Base-by-base conservation (phyloP, 2,113 vertebrate species). In the Calyptomena viridis region DNA sequence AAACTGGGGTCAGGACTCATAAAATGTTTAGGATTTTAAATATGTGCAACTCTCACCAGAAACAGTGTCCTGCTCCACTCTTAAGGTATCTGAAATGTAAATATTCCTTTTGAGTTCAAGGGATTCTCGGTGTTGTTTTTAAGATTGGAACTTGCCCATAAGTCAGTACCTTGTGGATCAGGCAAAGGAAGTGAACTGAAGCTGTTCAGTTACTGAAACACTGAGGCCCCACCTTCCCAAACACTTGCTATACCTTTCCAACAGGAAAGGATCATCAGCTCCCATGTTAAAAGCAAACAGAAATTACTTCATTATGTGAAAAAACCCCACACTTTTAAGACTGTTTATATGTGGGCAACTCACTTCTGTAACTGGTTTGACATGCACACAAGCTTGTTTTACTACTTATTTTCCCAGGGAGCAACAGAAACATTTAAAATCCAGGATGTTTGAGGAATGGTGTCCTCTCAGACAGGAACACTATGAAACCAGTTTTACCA, bases 401-500 rank as follows among this genome's bases (percentile, higher is more conserved):
- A 89, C 87, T 58, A 64, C 79, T 95, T 68, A 52, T 77, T 84
- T 96, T 96, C 71, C 76, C 73, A 92, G 52, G 53, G 44, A 93
- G 18, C 47, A 90, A 56, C 44, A 94, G 83, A 93, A 93, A 88
- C 24, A 33, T 83, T 95, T 87, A 52, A 93, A 78, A 74, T n/a
- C 46, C 67, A 77, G 63, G 35, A 77, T 87, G 77, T 96, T 39
- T 91, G 56, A 95, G 62, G 84, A 85, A 78, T 39, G 37, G 15
- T 55, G 3, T 69, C 84, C 50, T 87, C 75, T 90, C 75, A 94
- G 92, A 88, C 46, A 62, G 50, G 39, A 90, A 12, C 62, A 78
- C 28, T 15, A 77, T 63, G 62, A 83, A 96, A 96, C 88, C 86
- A 84, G 91, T 93, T 93, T 67, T 76, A 74, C 91, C 37, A 46